phyloP scores from a whole-genome alignment of 2,888 invertebrate species.

The Glaucopsyche alexis region DNA sequence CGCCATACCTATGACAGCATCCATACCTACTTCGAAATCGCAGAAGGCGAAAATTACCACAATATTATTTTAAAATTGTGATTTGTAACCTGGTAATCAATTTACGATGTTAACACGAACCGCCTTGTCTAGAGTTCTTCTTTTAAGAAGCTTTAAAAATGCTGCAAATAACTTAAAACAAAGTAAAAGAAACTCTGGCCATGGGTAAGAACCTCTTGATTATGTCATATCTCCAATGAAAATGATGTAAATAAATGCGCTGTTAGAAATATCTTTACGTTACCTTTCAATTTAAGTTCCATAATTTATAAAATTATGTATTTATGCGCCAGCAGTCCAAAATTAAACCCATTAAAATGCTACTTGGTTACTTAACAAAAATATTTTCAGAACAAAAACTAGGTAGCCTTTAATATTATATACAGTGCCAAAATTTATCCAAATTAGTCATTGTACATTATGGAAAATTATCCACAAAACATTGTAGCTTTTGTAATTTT shows the following conservation, averaged over 20 bases:
- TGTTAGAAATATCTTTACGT: not conserved
- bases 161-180: slow-evolving; percentile 57
- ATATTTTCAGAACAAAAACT: not conserved
- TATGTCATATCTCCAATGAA: slow-evolving; percentile 56
- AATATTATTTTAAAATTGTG: not conserved
- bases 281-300: not conserved
- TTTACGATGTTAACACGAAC: slow-evolving; percentile 59
- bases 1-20: too few relatives aligned
- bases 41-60: not conserved
- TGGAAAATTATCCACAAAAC: too few relatives aligned
- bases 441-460: too few relatives aligned
- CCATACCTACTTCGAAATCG: not conserved
- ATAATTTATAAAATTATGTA: too few relatives aligned
- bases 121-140: slow-evolving; percentile 55
- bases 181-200: slow-evolving; percentile 61
- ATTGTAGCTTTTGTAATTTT: too few relatives aligned
- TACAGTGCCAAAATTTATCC: not conserved
- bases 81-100: not conserved
- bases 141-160: slow-evolving; percentile 56
- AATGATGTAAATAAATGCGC: not conserved
- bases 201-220: slow-evolving; percentile 61
- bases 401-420: not conserved
- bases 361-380: not conserved
- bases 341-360: not conserved
- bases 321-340: not conserved